Percentiles rank a stretch among this genome's conserved stretches.
These are phyloP conservation scores for Sialia sialis DNA, from an alignment of 2,113 vertebrate species.

Conservation along the genomic window DNA sequence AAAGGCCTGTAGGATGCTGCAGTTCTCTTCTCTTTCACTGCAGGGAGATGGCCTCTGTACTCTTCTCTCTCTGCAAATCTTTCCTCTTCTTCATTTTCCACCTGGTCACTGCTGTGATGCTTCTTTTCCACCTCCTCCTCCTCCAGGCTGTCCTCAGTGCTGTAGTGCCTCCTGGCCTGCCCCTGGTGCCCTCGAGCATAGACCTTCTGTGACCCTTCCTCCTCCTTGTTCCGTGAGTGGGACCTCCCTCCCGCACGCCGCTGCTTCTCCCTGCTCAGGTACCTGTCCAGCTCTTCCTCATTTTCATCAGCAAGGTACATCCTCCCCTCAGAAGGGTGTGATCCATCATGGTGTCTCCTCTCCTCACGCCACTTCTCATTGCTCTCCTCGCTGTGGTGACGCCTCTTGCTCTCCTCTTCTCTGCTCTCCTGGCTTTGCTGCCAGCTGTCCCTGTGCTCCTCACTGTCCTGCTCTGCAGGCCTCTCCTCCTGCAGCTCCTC, in stretches of 20 bases:
- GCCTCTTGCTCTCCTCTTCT: conserved; percentile 10
- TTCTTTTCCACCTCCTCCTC: conserved; percentile 35
- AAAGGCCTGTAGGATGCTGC: conserved; percentile 69
- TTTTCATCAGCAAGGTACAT: not conserved
- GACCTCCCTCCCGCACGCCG: not conserved
- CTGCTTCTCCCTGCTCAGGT: conserved; percentile 18
- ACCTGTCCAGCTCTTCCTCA: not conserved
- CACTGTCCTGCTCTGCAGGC: not conserved
- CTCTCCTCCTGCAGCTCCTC: conserved; percentile 36
- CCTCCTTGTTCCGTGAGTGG: not conserved
- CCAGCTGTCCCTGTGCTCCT: conserved; percentile 31
- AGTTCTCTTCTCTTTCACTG: conserved; percentile 72
- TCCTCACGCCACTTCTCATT: not conserved
- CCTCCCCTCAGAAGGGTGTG: not conserved
- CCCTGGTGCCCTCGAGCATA: not conserved
- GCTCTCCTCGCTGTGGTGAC: not conserved
- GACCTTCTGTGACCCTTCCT: not conserved
- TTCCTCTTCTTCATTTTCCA: conserved; percentile 11
- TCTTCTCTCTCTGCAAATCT: conserved; percentile 17
- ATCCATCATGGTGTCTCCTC: not conserved
- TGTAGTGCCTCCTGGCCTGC: conserved; percentile 23
- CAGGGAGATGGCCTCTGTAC: not conserved
- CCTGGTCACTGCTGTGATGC: conserved; percentile 32
- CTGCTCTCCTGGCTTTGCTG: conserved; percentile 40
- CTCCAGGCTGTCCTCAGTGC: conserved; percentile 18